A percentile compares a stretch with the other conserved stretches of the same genome.
phyloP scores from a whole-genome alignment of 1,140 invertebrate genomes.

The Drosophila subpulchrella region DNA sequence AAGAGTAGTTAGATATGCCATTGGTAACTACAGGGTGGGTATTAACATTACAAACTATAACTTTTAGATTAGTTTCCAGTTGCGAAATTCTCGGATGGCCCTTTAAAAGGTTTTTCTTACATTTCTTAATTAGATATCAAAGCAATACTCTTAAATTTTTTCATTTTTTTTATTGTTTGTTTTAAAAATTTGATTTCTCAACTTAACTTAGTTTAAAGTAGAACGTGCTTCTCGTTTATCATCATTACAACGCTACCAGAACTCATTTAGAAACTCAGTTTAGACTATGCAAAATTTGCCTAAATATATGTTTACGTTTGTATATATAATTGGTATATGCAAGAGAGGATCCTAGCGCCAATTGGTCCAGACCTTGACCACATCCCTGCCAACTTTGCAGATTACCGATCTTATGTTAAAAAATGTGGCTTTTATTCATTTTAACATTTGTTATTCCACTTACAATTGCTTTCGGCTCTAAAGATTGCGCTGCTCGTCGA shows the following conservation, averaged over 20 bases:
- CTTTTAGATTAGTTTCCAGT: no score
- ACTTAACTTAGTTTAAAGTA: constrained; percentile 65
- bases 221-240: constrained; percentile 41
- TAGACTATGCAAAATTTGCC: constrained; percentile 66
- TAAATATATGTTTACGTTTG: constrained; percentile 54
- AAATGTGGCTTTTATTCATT: constrained; percentile 39
- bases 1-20: no score
- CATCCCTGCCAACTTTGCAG: constrained; percentile 37
- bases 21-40: no score
- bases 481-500: constrained; percentile 63
- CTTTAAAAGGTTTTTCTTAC: no score
- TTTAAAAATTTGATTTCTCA: constrained; percentile 36
- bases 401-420: constrained; percentile 28
- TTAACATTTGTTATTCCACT: constrained; percentile 26
- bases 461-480: constrained; percentile 50
- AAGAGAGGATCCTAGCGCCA: constrained; percentile 51
- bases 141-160: not conserved
- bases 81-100: no score
- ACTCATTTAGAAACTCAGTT: constrained; percentile 60
- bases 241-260: constrained; percentile 48
- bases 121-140: not conserved
- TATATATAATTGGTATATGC: constrained; percentile 61
- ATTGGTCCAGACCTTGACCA: constrained; percentile 24
- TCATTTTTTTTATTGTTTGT: constrained; percentile 47
- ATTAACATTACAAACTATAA: no score